Conservation (phyloP, 2,888 invertebrate species). For the Aphidoletes aphidimyza region DNA sequence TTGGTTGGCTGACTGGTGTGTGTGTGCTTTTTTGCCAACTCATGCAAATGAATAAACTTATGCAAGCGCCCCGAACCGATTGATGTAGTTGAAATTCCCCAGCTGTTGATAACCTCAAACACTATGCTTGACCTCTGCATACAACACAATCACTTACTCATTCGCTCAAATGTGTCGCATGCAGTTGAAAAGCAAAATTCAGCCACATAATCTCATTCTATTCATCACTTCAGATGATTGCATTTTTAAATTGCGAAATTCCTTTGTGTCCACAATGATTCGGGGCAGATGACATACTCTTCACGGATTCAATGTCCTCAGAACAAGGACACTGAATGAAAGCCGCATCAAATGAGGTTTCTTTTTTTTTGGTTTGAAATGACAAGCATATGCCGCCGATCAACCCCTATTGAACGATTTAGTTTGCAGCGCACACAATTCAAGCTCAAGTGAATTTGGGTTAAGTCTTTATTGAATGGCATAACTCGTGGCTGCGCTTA, state of each 20-base stretch:
- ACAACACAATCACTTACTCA: not conserved
- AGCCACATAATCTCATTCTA: slow-evolving; percentile 32
- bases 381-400: too few relatives aligned
- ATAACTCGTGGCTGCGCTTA: not conserved
- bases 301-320: not conserved
- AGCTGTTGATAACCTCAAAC: not conserved
- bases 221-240: slow-evolving; percentile 44
- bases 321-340: not conserved
- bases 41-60: slow-evolving; percentile 17
- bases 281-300: too few relatives aligned
- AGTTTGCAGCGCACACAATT: not conserved
- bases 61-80: not conserved
- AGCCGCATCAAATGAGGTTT: not conserved
- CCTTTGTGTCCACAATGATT: not conserved
- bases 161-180: not conserved
- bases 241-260: slow-evolving; percentile 25
- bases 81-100: slow-evolving; percentile 8
- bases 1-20: too few relatives aligned
- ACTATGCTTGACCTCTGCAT: not conserved
- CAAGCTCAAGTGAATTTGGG: not conserved
- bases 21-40: not conserved
- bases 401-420: slow-evolving; percentile 10
- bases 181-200: not conserved
- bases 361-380: not conserved
- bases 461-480: not conserved